Evolutionary conservation across 2,797 vertebrate species (phyloP).

Genomic region (Lacerta viridis): DNA sequence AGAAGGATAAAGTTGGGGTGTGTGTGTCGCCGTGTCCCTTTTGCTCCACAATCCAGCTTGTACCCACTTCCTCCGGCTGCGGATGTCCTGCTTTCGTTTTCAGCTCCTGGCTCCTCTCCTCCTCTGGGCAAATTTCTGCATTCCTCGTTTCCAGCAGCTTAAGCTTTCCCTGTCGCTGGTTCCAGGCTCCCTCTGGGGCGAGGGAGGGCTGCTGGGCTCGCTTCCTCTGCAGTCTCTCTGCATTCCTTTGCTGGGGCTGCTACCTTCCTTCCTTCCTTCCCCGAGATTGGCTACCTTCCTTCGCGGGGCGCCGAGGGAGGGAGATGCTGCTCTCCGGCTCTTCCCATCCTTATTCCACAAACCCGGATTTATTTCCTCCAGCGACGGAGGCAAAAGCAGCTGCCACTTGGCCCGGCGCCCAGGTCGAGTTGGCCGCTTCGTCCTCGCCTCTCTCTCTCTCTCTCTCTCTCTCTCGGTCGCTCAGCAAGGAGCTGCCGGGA

Average conservation of each 20-base stretch:
- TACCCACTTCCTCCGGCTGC: not conserved
- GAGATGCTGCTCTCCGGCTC: not conserved
- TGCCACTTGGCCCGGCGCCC: not conserved
- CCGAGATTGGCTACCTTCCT: slow-evolving; percentile 1
- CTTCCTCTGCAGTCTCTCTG: not conserved
- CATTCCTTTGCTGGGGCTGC: no score
- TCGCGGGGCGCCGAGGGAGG: not conserved
- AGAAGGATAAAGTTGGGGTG: not conserved
- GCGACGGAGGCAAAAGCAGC: not conserved
- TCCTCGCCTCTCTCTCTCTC: not conserved
- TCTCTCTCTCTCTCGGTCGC: not conserved
- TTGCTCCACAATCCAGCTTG: not conserved
- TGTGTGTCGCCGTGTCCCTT: no score
- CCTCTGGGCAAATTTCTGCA: not conserved
- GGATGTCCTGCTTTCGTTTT: no score
- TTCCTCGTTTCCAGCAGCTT: not conserved
- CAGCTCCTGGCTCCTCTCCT: not conserved
- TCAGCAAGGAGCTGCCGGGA: not conserved
- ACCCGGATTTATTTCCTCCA: not conserved
- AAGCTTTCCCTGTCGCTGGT: not conserved
- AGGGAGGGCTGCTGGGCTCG: not conserved
- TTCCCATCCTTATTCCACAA: not conserved
- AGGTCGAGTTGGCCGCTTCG: not conserved
- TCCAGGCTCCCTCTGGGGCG: not conserved
- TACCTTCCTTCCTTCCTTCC: not conserved